Conservation (phyloP, 2,797 vertebrate genomes). For the Tympanoctomys barrerae region DNA sequence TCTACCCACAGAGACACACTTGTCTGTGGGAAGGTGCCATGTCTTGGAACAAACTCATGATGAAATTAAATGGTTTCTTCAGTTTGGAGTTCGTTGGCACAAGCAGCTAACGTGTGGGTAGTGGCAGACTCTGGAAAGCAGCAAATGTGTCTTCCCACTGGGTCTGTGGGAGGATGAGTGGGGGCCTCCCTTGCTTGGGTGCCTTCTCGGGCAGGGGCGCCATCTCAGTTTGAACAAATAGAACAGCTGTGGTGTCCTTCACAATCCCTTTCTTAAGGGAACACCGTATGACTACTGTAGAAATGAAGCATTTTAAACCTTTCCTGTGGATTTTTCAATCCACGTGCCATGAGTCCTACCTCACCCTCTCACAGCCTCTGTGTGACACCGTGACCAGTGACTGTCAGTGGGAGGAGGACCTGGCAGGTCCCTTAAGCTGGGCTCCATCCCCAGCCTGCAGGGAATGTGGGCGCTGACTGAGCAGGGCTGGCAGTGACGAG, state of each 20-base stretch:
- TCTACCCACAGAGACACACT: not conserved
- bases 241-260: not conserved
- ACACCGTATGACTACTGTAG: not conserved
- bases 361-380: fast-evolving
- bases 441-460: not conserved
- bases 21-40: slow-evolving; percentile 15
- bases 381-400: fast-evolving
- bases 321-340: fast-evolving
- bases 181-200: fast-evolving
- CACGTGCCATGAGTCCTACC: fast-evolving
- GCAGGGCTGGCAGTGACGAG: not conserved
- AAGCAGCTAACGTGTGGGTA: not conserved
- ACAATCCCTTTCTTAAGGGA: fast-evolving
- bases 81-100: not conserved
- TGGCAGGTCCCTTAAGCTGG: fast-evolving
- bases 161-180: too few relatives aligned
- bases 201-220: not conserved
- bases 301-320: not conserved
- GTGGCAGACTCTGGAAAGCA: not conserved
- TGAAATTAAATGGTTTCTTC: slow-evolving; percentile 28
- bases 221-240: not conserved
- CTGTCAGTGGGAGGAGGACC: not conserved
- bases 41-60: slow-evolving; percentile 29
- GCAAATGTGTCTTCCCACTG: fast-evolving
- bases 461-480: fast-evolving